phyloP scores from a whole-genome alignment of 2,888 invertebrate species.

The Morpho helenor region DNA sequence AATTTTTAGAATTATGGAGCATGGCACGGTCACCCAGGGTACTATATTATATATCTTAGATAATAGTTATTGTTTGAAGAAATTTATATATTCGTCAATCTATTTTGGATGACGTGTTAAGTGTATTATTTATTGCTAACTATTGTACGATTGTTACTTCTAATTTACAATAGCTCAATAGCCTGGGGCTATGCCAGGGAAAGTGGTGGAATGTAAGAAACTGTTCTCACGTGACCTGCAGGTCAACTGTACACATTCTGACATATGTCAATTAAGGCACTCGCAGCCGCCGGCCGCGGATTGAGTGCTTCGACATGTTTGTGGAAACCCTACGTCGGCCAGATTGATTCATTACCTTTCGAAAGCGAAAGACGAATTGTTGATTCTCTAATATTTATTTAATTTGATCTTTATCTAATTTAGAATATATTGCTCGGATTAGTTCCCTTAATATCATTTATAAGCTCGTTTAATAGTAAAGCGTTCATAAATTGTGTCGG shows the following conservation, averaged over 20 bases:
- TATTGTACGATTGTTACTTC: constrained; percentile 26
- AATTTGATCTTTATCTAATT: constrained; percentile 24
- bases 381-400: constrained; percentile 28
- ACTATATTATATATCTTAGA: too few species aligned
- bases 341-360: constrained; percentile 72
- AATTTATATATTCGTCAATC: not conserved
- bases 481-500: constrained; percentile 20
- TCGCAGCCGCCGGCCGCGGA: constrained; percentile 63
- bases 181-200: constrained; percentile 46
- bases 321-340: constrained; percentile 62
- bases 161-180: constrained; percentile 23
- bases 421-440: constrained; percentile 25
- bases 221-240: constrained; percentile 69
- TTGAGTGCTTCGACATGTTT: constrained; percentile 75
- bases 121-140: constrained; percentile 9
- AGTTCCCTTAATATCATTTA: constrained; percentile 26
- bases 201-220: constrained; percentile 68
- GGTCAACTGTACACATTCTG: constrained; percentile 74
- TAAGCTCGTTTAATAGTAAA: constrained; percentile 17
- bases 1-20: too few species aligned
- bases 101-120: not conserved
- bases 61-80: too few species aligned
- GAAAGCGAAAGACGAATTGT: constrained; percentile 33
- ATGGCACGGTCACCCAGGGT: too few species aligned
- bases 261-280: constrained; percentile 77